Conservation (phyloP, 2,888 invertebrate genomes). For the Scotopteryx bipunctaria region DNA sequence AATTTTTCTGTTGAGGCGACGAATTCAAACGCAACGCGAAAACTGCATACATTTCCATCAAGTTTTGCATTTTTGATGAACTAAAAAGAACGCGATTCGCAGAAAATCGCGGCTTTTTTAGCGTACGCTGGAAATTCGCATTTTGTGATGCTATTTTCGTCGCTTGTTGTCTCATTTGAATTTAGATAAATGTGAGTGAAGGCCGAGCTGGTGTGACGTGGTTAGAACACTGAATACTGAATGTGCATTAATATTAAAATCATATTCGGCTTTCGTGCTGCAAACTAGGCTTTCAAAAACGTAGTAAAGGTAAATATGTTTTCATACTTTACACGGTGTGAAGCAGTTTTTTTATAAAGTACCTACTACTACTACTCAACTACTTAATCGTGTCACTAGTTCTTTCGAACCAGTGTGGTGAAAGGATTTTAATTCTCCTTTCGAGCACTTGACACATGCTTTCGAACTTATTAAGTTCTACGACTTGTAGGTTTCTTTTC, state of each 20-base stretch:
- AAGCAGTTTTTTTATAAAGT: too few species aligned
- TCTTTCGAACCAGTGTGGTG: too few species aligned
- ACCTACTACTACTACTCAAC: too few species aligned
- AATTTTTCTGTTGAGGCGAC: constrained; percentile 58
- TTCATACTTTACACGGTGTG: neutral
- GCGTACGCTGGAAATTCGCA: constrained; percentile 23
- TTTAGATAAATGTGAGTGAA: constrained; percentile 34
- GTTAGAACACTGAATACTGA: constrained; percentile 48
- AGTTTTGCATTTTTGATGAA: constrained; percentile 79
- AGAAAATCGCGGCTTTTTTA: constrained; percentile 47
- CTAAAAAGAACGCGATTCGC: constrained; percentile 50
- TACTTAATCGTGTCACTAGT: too few species aligned
- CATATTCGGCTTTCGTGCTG: neutral
- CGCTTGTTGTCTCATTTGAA: constrained; percentile 40
- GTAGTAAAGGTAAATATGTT: neutral
- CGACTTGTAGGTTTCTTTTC: too few species aligned
- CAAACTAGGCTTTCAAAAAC: neutral
- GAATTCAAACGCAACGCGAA: constrained; percentile 41
- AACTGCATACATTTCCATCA: constrained; percentile 74
- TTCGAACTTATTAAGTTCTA: too few species aligned
- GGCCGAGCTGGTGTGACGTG: constrained; percentile 45
- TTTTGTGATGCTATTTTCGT: constrained; percentile 36
- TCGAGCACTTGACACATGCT: too few species aligned
- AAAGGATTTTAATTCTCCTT: too few species aligned
- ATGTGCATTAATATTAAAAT: constrained; percentile 20